Conservation (phyloP, 2,797 vertebrate species). For the Nyctibius grandis region DNA sequence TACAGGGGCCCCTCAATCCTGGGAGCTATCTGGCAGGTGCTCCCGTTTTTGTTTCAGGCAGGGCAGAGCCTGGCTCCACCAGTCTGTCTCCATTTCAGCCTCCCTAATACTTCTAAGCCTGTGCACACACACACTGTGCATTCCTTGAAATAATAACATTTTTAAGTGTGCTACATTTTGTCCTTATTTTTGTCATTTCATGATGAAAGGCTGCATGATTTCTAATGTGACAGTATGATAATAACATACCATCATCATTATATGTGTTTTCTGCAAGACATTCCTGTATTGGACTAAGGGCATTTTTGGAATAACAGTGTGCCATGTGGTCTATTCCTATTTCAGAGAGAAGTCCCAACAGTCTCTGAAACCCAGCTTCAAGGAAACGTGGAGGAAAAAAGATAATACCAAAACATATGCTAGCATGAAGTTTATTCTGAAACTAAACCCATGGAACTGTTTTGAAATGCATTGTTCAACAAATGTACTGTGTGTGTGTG, state of each 20-base stretch:
- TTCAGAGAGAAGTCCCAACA: not conserved
- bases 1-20: no score
- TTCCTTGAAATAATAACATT: not conserved
- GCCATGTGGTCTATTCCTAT: not conserved
- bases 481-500: not conserved
- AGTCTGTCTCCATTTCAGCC: no score
- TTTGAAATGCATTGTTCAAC: not conserved
- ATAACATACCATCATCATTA: not conserved
- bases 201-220: not conserved
- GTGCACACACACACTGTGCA: not conserved
- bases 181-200: not conserved
- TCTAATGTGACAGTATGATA: not conserved
- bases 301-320: not conserved
- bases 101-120: no score
- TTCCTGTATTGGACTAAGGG: not conserved
- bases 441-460: not conserved
- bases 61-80: no score
- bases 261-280: not conserved
- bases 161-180: not conserved
- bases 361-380: not conserved
- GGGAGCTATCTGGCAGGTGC: no score
- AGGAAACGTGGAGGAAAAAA: not conserved
- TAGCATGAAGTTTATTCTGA: not conserved
- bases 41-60: no score
- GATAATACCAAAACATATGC: not conserved